phyloP scores from a whole-genome alignment of 2,888 invertebrate genomes.

The Lordiphosa fenestrarum region DNA sequence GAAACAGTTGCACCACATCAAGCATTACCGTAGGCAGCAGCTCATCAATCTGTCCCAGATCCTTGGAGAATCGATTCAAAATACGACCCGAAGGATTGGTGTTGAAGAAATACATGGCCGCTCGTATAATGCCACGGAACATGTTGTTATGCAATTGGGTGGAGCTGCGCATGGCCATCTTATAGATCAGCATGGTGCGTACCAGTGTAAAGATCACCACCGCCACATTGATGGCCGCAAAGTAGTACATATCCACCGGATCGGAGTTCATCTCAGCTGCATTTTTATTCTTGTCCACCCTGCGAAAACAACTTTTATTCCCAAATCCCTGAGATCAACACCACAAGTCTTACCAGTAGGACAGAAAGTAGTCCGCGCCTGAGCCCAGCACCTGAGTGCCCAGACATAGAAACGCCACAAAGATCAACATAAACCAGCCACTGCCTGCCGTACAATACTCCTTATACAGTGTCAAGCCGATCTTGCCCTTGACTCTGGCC shows the following conservation, averaged over 20 bases:
- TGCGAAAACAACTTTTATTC: conserved; percentile 11
- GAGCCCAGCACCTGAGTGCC: conserved; percentile 86
- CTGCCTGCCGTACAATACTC: conserved; percentile 87
- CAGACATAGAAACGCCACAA: conserved; percentile 84
- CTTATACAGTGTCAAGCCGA: conserved; percentile 83
- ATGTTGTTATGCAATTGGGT: conserved; percentile 89
- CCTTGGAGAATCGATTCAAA: conserved; percentile 93
- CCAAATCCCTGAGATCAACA: too few species aligned
- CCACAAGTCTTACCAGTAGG: conserved; percentile 82
- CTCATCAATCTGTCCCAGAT: conserved; percentile 84
- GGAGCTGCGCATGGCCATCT: conserved; percentile 86
- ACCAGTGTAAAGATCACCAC: conserved; percentile 77
- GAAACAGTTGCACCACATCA: conserved; percentile 84
- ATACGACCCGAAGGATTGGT: conserved; percentile 90
- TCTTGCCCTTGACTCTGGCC: conserved; percentile 83
- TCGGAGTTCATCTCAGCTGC: conserved; percentile 28
- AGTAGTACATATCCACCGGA: conserved; percentile 80
- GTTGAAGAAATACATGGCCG: conserved; percentile 93
- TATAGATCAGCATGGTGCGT: conserved; percentile 81
- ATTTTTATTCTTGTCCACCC: conserved; percentile 61
- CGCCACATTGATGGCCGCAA: conserved; percentile 80
- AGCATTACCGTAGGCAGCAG: conserved; percentile 77
- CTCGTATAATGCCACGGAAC: conserved; percentile 88
- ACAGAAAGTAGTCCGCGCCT: conserved; percentile 88
- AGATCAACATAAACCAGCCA: conserved; percentile 82